These are phyloP conservation scores for Dromas ardeola DNA, from an alignment of 2,113 vertebrate genomes.

Conservation along the genomic window DNA sequence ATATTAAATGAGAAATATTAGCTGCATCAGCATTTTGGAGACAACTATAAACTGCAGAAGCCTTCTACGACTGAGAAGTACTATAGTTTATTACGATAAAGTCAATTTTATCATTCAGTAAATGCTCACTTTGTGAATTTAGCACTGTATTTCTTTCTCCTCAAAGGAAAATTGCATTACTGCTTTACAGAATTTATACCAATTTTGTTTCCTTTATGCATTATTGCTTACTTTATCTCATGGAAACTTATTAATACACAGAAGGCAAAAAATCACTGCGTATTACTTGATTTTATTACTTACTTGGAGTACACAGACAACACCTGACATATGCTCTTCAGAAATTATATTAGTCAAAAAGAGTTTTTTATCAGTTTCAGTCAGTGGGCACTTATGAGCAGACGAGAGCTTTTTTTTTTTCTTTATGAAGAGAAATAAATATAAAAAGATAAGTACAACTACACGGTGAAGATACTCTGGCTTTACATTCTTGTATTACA, in stretches of 20 bases:
- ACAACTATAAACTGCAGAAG: constrained; percentile 10
- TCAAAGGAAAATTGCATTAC: background rate
- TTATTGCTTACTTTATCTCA: constrained; percentile 13
- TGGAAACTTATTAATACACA: constrained; percentile 23
- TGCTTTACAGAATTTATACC: background rate
- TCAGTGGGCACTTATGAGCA: constrained; percentile 38
- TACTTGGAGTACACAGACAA: background rate
- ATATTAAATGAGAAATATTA: constrained; percentile 55
- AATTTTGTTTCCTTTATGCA: background rate
- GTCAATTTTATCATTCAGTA: background rate
- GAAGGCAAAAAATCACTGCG: background rate
- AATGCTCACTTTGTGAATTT: constrained; percentile 15
- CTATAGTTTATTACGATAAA: constrained; percentile 13
- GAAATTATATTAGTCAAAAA: constrained; percentile 51
- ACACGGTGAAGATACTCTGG: background rate
- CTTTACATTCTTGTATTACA: background rate
- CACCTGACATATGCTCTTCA: constrained; percentile 7
- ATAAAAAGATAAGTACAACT: background rate
- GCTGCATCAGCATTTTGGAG: constrained; percentile 47
- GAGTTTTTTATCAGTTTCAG: constrained; percentile 56
- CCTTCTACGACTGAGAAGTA: background rate
- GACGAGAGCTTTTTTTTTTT: background rate
- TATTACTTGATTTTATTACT: background rate
- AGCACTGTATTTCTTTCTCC: background rate
- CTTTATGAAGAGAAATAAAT: constrained; percentile 6